These are phyloP conservation scores for Dendrocincla tyrannina DNA, from an alignment of 2,797 vertebrate species.

Conservation along the genomic window DNA sequence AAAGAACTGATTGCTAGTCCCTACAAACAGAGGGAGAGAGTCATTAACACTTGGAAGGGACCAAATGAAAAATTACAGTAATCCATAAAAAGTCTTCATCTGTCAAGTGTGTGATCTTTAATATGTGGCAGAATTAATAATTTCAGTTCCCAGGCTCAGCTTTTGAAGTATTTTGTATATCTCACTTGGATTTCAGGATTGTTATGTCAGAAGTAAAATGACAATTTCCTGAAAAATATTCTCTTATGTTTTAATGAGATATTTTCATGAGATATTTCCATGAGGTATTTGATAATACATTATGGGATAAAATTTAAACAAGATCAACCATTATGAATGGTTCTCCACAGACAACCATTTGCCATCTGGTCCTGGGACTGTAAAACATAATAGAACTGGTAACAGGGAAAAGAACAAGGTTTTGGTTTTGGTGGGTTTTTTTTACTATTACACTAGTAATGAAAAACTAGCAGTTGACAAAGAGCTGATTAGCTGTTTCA, in stretches of 20 bases:
- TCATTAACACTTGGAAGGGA: not conserved
- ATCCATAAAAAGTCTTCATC: not conserved
- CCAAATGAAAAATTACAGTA: not conserved
- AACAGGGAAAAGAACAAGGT: not conserved
- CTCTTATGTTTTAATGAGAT: not conserved
- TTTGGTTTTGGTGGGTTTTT: not conserved
- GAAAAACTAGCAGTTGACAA: not conserved
- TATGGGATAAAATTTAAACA: not conserved
- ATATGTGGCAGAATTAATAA: not conserved
- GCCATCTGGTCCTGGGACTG: not conserved
- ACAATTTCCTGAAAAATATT: not conserved
- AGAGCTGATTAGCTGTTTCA: not conserved
- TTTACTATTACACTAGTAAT: not conserved
- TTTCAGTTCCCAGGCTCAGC: not conserved
- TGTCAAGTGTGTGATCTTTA: not conserved
- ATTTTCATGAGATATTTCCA: not conserved
- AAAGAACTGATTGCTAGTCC: not conserved
- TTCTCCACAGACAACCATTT: not conserved
- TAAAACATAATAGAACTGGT: not conserved
- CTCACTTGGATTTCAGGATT: not conserved
- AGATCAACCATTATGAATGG: not conserved
- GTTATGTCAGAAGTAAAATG: not conserved
- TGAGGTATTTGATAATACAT: not conserved
- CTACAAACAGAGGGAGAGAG: not conserved
- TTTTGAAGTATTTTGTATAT: not conserved